Evolutionary conservation across 2,888 invertebrate species (phyloP).

Genomic region (Chrysina gloriosa): DNA sequence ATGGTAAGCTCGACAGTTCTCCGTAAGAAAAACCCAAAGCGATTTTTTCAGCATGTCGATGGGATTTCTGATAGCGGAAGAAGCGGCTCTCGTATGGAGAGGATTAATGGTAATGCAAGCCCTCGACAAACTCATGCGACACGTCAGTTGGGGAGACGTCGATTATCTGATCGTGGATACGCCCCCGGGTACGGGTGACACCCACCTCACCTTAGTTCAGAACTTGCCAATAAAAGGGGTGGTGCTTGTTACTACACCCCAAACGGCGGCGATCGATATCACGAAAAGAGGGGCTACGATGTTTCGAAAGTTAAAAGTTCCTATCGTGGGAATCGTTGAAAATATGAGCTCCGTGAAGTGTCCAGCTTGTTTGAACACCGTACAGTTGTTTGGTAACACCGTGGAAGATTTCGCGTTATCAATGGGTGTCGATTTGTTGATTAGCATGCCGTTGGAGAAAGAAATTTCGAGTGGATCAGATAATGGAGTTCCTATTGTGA

Average conservation of each 20-base stretch:
- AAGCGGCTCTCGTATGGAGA: slow-evolving; percentile 92
- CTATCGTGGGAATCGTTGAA: slow-evolving; percentile 88
- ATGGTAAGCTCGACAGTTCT: slow-evolving; percentile 72
- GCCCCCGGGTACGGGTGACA: slow-evolving; percentile 97
- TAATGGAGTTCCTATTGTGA: slow-evolving; percentile 79
- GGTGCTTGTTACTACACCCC: slow-evolving; percentile 93
- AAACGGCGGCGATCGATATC: slow-evolving; percentile 87
- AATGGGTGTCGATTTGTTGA: slow-evolving; percentile 75
- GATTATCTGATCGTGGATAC: slow-evolving; percentile 94
- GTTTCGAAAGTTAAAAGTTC: slow-evolving; percentile 86
- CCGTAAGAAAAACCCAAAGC: neutral
- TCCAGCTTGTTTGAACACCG: slow-evolving; percentile 78
- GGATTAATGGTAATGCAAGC: slow-evolving; percentile 98
- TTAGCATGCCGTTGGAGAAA: slow-evolving; percentile 80
- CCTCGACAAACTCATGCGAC: slow-evolving; percentile 83
- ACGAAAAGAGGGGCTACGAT: slow-evolving; percentile 87
- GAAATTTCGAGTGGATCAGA: slow-evolving; percentile 78
- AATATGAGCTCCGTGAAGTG: slow-evolving; percentile 90
- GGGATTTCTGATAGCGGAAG: slow-evolving; percentile 89
- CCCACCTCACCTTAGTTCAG: slow-evolving; percentile 91
- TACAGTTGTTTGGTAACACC: slow-evolving; percentile 79
- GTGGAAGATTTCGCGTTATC: slow-evolving; percentile 72
- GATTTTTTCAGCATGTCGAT: slow-evolving; percentile 84
- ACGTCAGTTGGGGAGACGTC: slow-evolving; percentile 89
- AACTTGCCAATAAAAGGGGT: slow-evolving; percentile 88